Evolutionary conservation across 1,140 invertebrate species (phyloP), one percentile per base, ranked within the genome.

Genomic region (Sycophila sp.): DNA sequence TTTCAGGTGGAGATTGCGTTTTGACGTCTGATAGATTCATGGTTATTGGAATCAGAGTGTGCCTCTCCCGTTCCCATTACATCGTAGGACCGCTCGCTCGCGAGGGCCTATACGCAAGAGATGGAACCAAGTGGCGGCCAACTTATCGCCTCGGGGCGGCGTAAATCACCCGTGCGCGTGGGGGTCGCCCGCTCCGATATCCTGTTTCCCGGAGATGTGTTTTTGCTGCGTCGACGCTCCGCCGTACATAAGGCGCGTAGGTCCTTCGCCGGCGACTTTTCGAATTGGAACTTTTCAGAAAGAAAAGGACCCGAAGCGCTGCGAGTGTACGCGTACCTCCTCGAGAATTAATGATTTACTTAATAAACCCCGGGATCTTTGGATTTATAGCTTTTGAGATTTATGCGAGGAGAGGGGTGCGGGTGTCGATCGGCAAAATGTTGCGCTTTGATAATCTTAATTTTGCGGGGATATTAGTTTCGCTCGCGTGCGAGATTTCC

Each of bases 1-100:
- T 80, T 82, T 80, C 81, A 82, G 77, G 78, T 80, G 73, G 78
- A 84, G 83, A 85, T 86, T 85, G 83, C 78, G 75, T 84, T 85
- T 84, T 85, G 85, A 86, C 85, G 74, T 84, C 71, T 85, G 85
- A 86, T 86, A 82, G 83, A 85, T 86, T 86, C 84, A 86, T 86
- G 83, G 85, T 85, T 86, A 85, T 86, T 85, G 84, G 85, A 85
- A 85, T 83, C 80, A 83, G 82, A 83, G 79, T 77, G n/a, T n/a
- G 78, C 77, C 80, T 77, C 83, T 78, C 80, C 81, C 22, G 34
- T 42, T 62, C 28, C 34, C 13, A 34, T 55, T 68, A 51, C 42
- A 49, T 34, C 19, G 22, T 32, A 59, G 24, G 53, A 36, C 28
- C 34, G 49, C 24, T 26, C 5, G 38, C n/a, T 42, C 40, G 72